Conservation (phyloP, 2,113 vertebrate species). For the Ceratotherium simum region DNA sequence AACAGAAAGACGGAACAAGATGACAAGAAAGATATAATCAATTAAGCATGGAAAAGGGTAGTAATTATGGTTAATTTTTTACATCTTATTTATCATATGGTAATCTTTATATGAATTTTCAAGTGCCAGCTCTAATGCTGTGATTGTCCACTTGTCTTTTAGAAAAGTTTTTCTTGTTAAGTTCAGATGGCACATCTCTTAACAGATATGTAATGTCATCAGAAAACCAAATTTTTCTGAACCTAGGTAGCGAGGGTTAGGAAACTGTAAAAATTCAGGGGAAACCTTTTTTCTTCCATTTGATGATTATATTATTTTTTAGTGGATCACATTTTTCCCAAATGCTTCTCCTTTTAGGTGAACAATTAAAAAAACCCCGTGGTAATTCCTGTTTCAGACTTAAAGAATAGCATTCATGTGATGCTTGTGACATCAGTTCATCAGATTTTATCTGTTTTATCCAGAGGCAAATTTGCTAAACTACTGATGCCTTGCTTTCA, state of each 20-base stretch:
- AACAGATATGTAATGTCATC: neutral
- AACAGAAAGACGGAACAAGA: neutral
- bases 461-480: conserved; percentile 22
- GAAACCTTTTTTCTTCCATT: neutral
- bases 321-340: neutral
- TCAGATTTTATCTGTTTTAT: neutral
- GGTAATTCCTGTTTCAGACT: neutral
- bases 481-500: neutral
- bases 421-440: neutral
- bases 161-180: neutral
- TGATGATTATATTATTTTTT: neutral
- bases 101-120: neutral
- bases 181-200: neutral
- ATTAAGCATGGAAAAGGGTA: neutral
- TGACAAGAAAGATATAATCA: neutral
- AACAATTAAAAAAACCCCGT: neutral
- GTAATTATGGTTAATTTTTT: neutral
- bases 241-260: neutral
- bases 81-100: neutral
- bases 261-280: conserved; percentile 1
- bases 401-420: neutral
- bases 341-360: conserved; percentile 20
- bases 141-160: neutral
- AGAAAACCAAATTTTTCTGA: conserved; percentile 36
- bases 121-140: neutral